Base-by-base conservation (phyloP, 1,140 invertebrate genomes). In the Orchestia grillus region DNA sequence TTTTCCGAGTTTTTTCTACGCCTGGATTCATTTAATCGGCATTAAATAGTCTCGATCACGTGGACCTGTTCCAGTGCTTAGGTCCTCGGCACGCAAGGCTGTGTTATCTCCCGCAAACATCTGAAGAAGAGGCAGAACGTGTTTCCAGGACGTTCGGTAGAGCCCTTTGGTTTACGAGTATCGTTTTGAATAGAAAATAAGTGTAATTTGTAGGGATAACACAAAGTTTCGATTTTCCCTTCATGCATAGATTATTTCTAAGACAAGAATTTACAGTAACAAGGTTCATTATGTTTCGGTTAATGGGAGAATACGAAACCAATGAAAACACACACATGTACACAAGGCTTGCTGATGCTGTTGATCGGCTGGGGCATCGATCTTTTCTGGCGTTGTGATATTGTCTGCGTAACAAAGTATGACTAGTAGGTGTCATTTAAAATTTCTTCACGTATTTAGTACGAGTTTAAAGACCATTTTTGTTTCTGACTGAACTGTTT, bases 101-200 rank as follows among this genome's bases (percentile, higher is more conserved):
- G 92, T 94, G 36, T 94, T 94, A 94, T 94, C 92, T 94, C 23
- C 92, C 15, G 92, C 44, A 94, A 94, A 47, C 92, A 94, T 94
- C 43, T 42, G 43, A 94, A 44, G 40, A 45, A 94, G 41, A n/a
- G 92, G 40, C 88, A 90, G n/a, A 90, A 90, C 88, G 88, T 90
- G 88, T 90, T 16, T 42, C 15, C n/a, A 42, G n/a, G 88, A 90
- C 41, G 43, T 90, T 90, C 88, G 41, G 88, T 90, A 90, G 88
- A 90, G n/a, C 41, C 41, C 88, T 42, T 77, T 77, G 15, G 62
- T 77, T 23, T 19, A 77, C 62, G 62, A 77, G 62, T 77, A 8
- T 77, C 62, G 62, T 77, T 77, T 77, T 77, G 3, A 28, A 77
- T 36, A 36, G 1, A 53, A 77, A 77, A 77, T 77, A 36, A 19